Base-by-base conservation (phyloP, 2,113 vertebrate genomes). In the Paratilapia polleni region DNA sequence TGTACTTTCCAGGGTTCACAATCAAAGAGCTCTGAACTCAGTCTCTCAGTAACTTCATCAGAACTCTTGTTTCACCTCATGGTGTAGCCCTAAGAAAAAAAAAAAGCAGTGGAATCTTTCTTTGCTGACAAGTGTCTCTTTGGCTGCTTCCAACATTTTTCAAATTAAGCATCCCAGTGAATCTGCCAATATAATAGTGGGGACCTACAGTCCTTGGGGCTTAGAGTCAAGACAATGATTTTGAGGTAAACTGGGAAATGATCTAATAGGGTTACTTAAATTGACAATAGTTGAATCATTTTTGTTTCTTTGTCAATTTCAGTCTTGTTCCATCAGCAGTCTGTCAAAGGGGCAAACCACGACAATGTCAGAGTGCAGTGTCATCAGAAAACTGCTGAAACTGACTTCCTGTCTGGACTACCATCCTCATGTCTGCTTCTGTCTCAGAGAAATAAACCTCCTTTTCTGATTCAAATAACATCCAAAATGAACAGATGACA, bases 1-100 rank as follows among this genome's bases (percentile, higher is more conserved):
- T 78, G 88, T 8, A 80, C 43, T 88, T 85, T 86, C 38, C 58
- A 88, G 82, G 78, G 79, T 90, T 92, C 66, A 82, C 74, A 82
- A 26, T 85, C 61, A 66, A 76, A 80, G 56, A 54, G 22, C 60
- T 78, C 47, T 73, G 62, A 8, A 58, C 56, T 22, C 3, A 62
- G 49, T 63, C 43, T 56, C 22, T 83, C 38, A 6, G 17, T 12
- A n/a, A 78, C 56, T 36, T 34, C 14, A 73, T 58, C 36, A 31
- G 56, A 22, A 31, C 9, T 77, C 13, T 47, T 31, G 47, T 63
- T 82, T 52, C 6, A 75, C 14, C 54, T 78, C 59, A 22, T 22
- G 15, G 14, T 31, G 49, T 14, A 70, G 63, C 13, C 70, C 4
- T 77, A 54, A 59, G 79, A 62, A 26, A 1, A 11, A 59, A 81